phyloP scores from a whole-genome alignment of 1,140 invertebrate genomes.

The Ostrea denselamellosa region DNA sequence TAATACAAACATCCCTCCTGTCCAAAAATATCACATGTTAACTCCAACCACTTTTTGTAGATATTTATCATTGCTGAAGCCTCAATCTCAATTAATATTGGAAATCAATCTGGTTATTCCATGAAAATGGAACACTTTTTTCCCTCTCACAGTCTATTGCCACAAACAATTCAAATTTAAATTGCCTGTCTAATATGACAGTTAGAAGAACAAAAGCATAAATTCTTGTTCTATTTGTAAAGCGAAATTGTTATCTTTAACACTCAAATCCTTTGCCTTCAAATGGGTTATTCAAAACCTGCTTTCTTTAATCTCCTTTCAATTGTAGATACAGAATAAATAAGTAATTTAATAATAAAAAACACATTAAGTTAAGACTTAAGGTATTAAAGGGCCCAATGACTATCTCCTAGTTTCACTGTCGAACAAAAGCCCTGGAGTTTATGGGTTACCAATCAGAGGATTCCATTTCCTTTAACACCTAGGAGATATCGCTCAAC shows the following conservation, averaged over 20 bases:
- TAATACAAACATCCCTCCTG: neutral
- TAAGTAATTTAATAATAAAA: slow-evolving; percentile 20
- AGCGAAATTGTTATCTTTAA: slow-evolving; percentile 8
- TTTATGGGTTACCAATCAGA: slow-evolving; percentile 16
- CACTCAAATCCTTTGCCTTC: neutral
- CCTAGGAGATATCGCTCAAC: neutral
- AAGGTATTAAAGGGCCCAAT: neutral
- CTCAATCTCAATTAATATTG: neutral
- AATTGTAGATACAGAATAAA: neutral
- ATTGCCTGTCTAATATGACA: neutral
- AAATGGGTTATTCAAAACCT: slow-evolving; percentile 2
- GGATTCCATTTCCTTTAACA: neutral
- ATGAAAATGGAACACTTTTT: slow-evolving; percentile 20
- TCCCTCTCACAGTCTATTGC: neutral
- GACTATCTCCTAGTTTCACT: slow-evolving; percentile 10
- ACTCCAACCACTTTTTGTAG: neutral
- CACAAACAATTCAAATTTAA: slow-evolving; percentile 3
- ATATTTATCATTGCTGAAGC: neutral
- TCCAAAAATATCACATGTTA: neutral
- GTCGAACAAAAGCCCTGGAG: neutral
- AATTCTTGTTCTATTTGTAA: neutral
- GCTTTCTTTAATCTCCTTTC: slow-evolving; percentile 10
- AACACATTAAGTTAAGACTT: neutral
- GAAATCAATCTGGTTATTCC: slow-evolving; percentile 26
- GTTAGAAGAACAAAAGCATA: neutral